These are phyloP conservation scores for Pseudorasbora parva DNA, from an alignment of 2,113 vertebrate genomes.

Conservation along the genomic window DNA sequence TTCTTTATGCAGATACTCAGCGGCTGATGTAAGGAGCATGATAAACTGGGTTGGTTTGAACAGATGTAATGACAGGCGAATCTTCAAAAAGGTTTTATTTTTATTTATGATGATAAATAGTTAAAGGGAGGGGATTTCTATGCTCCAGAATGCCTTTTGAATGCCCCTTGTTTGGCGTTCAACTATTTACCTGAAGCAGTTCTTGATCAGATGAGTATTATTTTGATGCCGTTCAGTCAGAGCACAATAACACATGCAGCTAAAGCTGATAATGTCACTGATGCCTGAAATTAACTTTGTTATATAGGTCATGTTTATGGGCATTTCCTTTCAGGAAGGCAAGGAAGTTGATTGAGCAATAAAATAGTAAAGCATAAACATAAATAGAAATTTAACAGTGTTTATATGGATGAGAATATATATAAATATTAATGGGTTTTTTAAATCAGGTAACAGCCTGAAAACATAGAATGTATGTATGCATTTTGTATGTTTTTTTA, in stretches of 20 bases:
- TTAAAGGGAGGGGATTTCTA: neutral
- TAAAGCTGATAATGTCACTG: neutral
- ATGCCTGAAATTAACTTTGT: constrained; percentile 32
- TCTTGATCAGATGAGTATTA: neutral
- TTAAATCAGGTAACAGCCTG: neutral
- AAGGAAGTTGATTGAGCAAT: constrained; percentile 10
- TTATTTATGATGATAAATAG: neutral
- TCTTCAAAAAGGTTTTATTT: neutral
- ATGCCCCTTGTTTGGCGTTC: neutral
- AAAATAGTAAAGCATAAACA: neutral
- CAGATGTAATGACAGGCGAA: neutral
- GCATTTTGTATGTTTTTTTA: neutral
- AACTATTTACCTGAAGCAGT: neutral
- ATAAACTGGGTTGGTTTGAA: constrained; percentile 5
- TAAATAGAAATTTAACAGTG: neutral
- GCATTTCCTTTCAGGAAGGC: neutral
- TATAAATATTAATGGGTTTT: neutral
- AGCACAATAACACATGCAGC: constrained; percentile 9
- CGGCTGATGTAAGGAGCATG: neutral
- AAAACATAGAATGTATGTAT: neutral
- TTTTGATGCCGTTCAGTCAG: constrained; percentile 6
- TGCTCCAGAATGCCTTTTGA: neutral
- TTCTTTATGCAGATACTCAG: neutral
- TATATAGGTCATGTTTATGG: constrained; percentile 32
- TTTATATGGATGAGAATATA: neutral